Conservation (phyloP, 2,797 vertebrate species). For the Paramormyrops hopkinsi region DNA sequence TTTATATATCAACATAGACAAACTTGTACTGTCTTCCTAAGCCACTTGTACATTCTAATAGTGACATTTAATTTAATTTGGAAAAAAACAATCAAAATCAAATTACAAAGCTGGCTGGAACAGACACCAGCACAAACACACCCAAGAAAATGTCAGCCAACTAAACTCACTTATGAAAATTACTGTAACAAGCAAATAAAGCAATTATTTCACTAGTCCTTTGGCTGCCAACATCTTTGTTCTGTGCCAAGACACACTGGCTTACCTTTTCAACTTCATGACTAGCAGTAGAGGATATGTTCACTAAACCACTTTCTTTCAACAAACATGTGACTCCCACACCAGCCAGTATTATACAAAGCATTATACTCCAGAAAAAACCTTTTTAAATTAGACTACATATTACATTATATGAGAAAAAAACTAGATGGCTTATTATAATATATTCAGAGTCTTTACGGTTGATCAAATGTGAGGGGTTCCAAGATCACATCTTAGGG, state of each 20-base stretch:
- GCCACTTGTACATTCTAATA: not conserved
- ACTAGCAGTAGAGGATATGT: not conserved
- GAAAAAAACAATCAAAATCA: not conserved
- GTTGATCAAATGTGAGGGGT: not conserved
- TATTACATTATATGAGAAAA: not conserved
- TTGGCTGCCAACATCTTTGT: not conserved
- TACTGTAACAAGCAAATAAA: conserved; percentile 11
- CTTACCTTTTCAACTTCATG: not conserved
- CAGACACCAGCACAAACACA: not conserved
- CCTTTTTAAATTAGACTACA: not conserved
- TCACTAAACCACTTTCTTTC: not conserved
- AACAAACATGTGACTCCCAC: not conserved
- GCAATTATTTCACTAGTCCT: not conserved
- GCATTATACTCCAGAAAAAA: not conserved
- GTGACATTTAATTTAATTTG: not conserved
- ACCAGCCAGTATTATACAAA: not conserved
- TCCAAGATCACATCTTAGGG: not conserved
- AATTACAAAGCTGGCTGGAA: not conserved
- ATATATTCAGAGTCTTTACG: not conserved
- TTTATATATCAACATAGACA: not conserved
- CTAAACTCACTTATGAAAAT: not conserved
- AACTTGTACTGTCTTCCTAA: not conserved
- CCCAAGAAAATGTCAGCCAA: not conserved
- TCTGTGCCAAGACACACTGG: not conserved
- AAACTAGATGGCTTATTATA: not conserved